phyloP scores from a whole-genome alignment of 2,888 invertebrate species.

The Conomelus anceps region DNA sequence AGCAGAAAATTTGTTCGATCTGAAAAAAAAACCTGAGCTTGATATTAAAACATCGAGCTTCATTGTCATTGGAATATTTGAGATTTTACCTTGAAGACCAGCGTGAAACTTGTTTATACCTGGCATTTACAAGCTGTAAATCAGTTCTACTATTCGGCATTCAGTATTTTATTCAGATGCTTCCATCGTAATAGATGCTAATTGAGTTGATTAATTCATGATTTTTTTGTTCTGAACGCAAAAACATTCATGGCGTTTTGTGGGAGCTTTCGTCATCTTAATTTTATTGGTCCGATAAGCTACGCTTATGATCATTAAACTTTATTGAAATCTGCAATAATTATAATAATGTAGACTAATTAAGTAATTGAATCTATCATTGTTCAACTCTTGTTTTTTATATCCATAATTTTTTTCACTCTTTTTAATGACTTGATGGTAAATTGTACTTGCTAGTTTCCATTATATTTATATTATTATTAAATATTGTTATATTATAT shows the following conservation, averaged over 20 bases:
- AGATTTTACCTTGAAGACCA: neutral
- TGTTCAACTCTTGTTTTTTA: too few species aligned
- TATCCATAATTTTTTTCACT: too few species aligned
- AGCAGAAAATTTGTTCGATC: neutral
- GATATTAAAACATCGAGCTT: neutral
- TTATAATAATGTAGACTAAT: too few species aligned
- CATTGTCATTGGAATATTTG: neutral
- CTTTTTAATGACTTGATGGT: too few species aligned
- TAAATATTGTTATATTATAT: too few species aligned
- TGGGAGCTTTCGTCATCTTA: neutral
- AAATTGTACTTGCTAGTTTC: too few species aligned
- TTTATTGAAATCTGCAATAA: too few species aligned
- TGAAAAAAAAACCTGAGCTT: neutral
- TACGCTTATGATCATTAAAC: too few species aligned
- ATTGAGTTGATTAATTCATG: neutral
- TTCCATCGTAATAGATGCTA: neutral
- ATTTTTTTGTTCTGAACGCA: too few species aligned
- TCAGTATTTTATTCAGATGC: neutral
- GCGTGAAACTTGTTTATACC: neutral
- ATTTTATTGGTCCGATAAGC: neutral
- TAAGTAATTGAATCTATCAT: too few species aligned
- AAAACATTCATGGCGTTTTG: neutral
- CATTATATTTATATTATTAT: too few species aligned
- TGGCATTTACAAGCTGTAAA: neutral
- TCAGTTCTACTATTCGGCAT: neutral